Evolutionary conservation across 2,888 invertebrate species (phyloP).

Genomic region (Himalopsyche anomala): DNA sequence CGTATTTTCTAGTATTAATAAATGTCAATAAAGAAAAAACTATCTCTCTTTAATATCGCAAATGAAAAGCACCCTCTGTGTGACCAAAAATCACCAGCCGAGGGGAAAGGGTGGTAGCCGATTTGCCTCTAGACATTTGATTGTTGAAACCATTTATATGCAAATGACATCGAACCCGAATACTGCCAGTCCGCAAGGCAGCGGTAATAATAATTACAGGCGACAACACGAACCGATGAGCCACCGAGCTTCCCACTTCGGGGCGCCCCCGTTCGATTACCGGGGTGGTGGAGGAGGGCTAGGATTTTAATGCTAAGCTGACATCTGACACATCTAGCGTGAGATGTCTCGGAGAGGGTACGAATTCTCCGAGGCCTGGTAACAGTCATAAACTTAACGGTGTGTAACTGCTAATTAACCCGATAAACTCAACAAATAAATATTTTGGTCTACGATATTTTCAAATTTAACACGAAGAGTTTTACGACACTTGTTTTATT

Average conservation of each 20-base stretch:
- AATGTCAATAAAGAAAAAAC: too few relatives aligned
- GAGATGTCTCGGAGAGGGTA: not conserved
- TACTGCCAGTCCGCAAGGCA: constrained; percentile 10
- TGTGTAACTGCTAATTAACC: too few relatives aligned
- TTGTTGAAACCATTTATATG: constrained; percentile 40
- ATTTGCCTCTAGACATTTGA: constrained; percentile 27
- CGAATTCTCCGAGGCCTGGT: too few relatives aligned
- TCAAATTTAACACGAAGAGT: too few relatives aligned
- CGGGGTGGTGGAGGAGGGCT: not conserved
- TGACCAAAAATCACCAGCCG: too few relatives aligned
- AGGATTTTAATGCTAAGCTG: constrained; percentile 19
- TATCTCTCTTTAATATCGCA: too few relatives aligned
- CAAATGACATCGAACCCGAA: constrained; percentile 36
- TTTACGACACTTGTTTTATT: too few relatives aligned
- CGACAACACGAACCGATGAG: constrained; percentile 43
- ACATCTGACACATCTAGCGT: constrained; percentile 37
- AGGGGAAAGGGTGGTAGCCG: not conserved
- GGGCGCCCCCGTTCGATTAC: constrained; percentile 1
- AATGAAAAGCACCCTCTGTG: too few relatives aligned
- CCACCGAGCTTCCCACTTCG: constrained; percentile 31
- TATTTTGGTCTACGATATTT: too few relatives aligned
- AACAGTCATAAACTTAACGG: too few relatives aligned
- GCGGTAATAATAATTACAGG: constrained; percentile 35
- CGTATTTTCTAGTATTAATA: too few relatives aligned
- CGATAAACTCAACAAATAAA: too few relatives aligned